Evolutionary conservation across 2,797 vertebrate genomes (phyloP), one percentile per base, ranked within the genome.

Genomic region (Phyllotis vaccarum): DNA sequence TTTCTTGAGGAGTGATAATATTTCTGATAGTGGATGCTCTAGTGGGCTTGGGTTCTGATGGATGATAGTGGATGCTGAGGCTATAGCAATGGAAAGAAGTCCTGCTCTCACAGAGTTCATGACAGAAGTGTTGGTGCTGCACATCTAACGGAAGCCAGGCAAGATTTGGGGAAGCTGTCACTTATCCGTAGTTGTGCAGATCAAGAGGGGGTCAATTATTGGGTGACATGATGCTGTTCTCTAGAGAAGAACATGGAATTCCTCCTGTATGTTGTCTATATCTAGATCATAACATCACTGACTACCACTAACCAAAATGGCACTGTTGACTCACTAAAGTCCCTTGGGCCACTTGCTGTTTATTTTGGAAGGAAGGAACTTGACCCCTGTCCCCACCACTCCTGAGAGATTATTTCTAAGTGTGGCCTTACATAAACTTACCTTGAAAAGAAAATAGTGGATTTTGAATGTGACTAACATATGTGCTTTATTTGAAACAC

Each of bases 401-500:
- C 37, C 16, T 89, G 91, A 83, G 72, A 85, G 86, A 54, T 79
- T 92, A 96, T 96, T 95, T 75, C 6, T 92, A 86, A 96, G 31
- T 88, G 56, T 29, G 72, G 31, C 88, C 34, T 27, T 88, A 64
- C 40, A 80, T 92, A 31, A 88, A 97, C 96, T 94, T 94, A 40
- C 92, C 93, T 83, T 90, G 94, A 62, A 46, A 93, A 97, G 96
- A 86, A 89, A 96, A 74, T 60, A 97, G 94, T 95, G 12, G 13
- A 87, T 97, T 87, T 97, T 94, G 94, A 95, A 96, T 91, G 92
- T 97, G 91, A 96, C 93, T 96, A 90, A 96, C 4, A n/a, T 95
- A 68, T 96, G 79, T 96, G 97, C 70, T 93, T 93, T 64, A 98
- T 97, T 94, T 95, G 94, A 97, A 97, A 90, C 81, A 95, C 89